Percentiles rank a stretch among this genome's conserved stretches.
Evolutionary conservation across 1,140 invertebrate species (phyloP).

Genomic region (Rhyzopertha dominica): DNA sequence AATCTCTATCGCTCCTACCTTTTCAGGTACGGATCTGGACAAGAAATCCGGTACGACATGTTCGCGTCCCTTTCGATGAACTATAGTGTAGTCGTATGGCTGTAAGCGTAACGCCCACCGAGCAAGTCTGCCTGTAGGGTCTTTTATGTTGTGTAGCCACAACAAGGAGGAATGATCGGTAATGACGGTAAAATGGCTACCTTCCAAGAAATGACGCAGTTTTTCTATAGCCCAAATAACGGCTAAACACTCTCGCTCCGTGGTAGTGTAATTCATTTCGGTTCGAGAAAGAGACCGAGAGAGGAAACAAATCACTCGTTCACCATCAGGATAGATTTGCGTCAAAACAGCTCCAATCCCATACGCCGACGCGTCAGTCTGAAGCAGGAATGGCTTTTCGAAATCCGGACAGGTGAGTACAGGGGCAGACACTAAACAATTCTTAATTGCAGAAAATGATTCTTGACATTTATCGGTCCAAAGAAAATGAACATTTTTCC

Average conservation of each 20-base stretch:
- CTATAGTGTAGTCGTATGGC: too few species aligned
- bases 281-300: conserved; percentile 42
- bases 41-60: too few species aligned
- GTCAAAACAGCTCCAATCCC: conserved; percentile 28
- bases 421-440: conserved; percentile 10
- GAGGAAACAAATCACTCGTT: conserved; percentile 45
- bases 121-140: too few species aligned
- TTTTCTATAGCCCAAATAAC: conserved; percentile 50
- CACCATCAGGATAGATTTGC: conserved; percentile 28
- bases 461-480: conserved; percentile 18
- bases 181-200: too few species aligned
- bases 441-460: conserved; percentile 7
- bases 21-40: too few species aligned
- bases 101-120: too few species aligned
- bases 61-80: too few species aligned
- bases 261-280: conserved; percentile 46
- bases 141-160: too few species aligned
- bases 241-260: conserved; percentile 49
- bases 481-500: conserved; percentile 14
- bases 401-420: conserved; percentile 28
- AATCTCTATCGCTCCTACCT: too few species aligned
- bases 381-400: conserved; percentile 14
- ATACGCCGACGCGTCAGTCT: conserved; percentile 30
- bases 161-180: too few species aligned
- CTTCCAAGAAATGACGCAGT: conserved; percentile 51